phyloP scores from a whole-genome alignment of 2,113 vertebrate species.

The Calypte anna region DNA sequence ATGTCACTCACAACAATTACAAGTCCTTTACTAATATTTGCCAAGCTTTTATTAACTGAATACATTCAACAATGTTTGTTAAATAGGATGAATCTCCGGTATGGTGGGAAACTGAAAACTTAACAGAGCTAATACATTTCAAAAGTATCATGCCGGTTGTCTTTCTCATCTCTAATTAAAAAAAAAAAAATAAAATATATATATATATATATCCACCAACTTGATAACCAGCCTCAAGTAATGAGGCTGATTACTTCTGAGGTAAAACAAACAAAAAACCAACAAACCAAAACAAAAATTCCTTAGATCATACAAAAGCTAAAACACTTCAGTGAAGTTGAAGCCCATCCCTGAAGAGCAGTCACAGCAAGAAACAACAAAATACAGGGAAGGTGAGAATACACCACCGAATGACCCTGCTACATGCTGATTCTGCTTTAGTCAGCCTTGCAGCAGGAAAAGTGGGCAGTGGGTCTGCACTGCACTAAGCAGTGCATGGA shows the following conservation, averaged over 20 bases:
- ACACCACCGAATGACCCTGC: neutral
- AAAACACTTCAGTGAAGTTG: neutral
- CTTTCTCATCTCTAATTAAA: neutral
- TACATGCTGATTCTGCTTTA: neutral
- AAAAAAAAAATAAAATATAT: neutral
- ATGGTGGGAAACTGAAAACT: conserved; percentile 10
- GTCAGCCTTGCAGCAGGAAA: neutral
- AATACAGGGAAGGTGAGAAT: neutral
- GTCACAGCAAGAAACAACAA: neutral
- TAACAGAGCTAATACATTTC: neutral
- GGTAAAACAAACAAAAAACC: too few species aligned
- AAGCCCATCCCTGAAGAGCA: neutral
- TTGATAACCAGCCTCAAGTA: neutral
- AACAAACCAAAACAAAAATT: neutral
- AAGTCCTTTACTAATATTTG: conserved; percentile 70
- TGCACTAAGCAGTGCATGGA: fast-evolving
- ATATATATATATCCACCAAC: neutral
- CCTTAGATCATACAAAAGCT: neutral
- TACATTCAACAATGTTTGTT: conserved; percentile 45
- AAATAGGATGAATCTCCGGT: conserved; percentile 14
- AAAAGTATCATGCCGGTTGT: neutral
- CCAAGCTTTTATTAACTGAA: conserved; percentile 60
- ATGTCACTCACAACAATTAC: conserved; percentile 39
- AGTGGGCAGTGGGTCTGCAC: neutral
- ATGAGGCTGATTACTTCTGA: neutral